Evolutionary conservation across 37 sponge, comb jelly and placozoan species (phyloP).

Genomic region (Chondrosia reniformis): DNA sequence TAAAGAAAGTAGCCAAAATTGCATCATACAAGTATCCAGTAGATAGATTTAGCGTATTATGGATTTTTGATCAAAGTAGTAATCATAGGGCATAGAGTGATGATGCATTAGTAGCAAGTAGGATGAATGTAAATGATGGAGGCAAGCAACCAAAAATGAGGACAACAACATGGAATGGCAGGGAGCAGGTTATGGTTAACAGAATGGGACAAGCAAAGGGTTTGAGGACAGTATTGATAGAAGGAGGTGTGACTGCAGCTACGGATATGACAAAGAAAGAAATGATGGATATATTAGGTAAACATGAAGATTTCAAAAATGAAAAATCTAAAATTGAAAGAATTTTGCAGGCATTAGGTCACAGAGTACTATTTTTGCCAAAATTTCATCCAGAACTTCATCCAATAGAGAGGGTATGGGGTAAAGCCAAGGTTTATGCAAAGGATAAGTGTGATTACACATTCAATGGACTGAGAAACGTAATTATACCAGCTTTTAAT

Average conservation of each 20-base stretch:
- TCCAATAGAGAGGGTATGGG: slow-evolving; percentile 35
- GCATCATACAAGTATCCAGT: slow-evolving; percentile 25
- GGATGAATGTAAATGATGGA: slow-evolving; percentile 34
- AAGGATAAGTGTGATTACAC: slow-evolving; percentile 33
- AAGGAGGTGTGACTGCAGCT: neutral
- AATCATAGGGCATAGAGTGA: slow-evolving; percentile 11
- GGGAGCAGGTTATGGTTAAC: neutral
- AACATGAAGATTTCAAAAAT: slow-evolving; percentile 4
- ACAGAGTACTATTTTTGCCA: neutral
- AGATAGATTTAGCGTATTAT: neutral
- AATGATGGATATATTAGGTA: neutral
- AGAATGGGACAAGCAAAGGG: slow-evolving; percentile 4
- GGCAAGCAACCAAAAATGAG: slow-evolving; percentile 17
- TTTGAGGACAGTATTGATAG: neutral
- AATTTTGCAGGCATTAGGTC: neutral
- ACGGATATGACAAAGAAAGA: neutral
- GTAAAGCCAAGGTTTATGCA: slow-evolving; percentile 15
- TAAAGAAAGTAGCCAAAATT: slow-evolving; percentile 11
- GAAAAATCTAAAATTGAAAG: slow-evolving; percentile 3
- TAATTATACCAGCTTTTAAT: slow-evolving; percentile 1
- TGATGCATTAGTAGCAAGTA: slow-evolving; percentile 21
- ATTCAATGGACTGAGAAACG: neutral
- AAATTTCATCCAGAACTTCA: slow-evolving; percentile 33
- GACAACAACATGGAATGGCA: neutral
- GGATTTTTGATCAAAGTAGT: slow-evolving; percentile 26